phyloP scores from a whole-genome alignment of 2,888 invertebrate genomes.

The Eilema depressum region DNA sequence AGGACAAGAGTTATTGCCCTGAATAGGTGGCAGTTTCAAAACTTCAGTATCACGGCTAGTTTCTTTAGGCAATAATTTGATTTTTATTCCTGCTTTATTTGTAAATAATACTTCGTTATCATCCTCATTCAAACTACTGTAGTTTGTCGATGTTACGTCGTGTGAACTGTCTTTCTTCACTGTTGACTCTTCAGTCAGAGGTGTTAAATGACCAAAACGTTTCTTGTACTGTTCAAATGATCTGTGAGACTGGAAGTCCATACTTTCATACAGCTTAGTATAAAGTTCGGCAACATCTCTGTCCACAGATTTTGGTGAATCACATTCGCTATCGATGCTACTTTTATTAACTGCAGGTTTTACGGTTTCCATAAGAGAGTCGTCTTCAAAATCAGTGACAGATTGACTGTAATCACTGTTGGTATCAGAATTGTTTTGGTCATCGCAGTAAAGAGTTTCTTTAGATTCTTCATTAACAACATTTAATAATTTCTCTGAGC shows the following conservation, averaged over 20 bases:
- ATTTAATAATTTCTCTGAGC: slow-evolving; percentile 53
- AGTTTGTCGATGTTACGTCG: slow-evolving; percentile 57
- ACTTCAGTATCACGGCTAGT: slow-evolving; percentile 40
- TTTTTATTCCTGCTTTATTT: slow-evolving; percentile 61
- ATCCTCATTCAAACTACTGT: slow-evolving; percentile 36
- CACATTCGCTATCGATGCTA: slow-evolving; percentile 57
- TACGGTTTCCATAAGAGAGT: slow-evolving; percentile 69
- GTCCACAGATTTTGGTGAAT: slow-evolving; percentile 66
- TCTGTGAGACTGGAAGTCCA: slow-evolving; percentile 52
- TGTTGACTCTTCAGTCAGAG: slow-evolving; percentile 77
- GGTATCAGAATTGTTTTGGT: slow-evolving; percentile 54
- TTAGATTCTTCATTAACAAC: slow-evolving; percentile 59
- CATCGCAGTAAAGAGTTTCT: slow-evolving; percentile 49
- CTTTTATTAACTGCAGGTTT: slow-evolving; percentile 31
- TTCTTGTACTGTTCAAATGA: slow-evolving; percentile 52
- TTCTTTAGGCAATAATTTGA: slow-evolving; percentile 60
- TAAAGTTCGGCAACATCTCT: slow-evolving; percentile 74
- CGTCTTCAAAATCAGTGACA: slow-evolving; percentile 68
- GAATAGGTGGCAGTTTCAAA: slow-evolving; percentile 75
- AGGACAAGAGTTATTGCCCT: slow-evolving; percentile 58
- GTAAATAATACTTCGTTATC: slow-evolving; percentile 62
- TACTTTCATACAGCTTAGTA: slow-evolving; percentile 64
- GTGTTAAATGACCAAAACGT: slow-evolving; percentile 65
- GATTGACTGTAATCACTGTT: slow-evolving; percentile 59
- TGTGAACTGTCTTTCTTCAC: slow-evolving; percentile 64